phyloP scores from a whole-genome alignment of 1,140 invertebrate genomes.

The Drosophila quadrilineata region DNA sequence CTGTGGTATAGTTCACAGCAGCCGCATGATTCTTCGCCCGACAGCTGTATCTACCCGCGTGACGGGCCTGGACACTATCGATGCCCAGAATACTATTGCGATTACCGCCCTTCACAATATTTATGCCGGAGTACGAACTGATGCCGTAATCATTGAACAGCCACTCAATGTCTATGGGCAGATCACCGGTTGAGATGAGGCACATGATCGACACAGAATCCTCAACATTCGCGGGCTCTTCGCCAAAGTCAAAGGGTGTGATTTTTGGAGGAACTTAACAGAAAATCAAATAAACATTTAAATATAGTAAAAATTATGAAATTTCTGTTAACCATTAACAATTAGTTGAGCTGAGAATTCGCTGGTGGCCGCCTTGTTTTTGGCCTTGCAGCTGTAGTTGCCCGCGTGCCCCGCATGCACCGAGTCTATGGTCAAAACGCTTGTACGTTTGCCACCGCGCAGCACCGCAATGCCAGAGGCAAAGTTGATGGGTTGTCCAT shows the following conservation, averaged over 20 bases:
- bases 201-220: slow-evolving; percentile 89
- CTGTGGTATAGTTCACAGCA: slow-evolving; percentile 86
- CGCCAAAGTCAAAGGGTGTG: slow-evolving; percentile 86
- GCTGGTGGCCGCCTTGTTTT: slow-evolving; percentile 88
- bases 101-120: slow-evolving; percentile 88
- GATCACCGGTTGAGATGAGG: slow-evolving; percentile 89
- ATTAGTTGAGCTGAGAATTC: slow-evolving; percentile 85
- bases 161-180: slow-evolving; percentile 89
- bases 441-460: slow-evolving; percentile 82
- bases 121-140: slow-evolving; percentile 86
- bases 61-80: slow-evolving; percentile 87
- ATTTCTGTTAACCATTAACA: slow-evolving; percentile 86
- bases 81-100: slow-evolving; percentile 90
- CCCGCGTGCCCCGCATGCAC: slow-evolving; percentile 87
- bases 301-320: background rate
- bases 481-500: slow-evolving; percentile 82
- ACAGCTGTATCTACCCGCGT: slow-evolving; percentile 92
- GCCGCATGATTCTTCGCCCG: slow-evolving; percentile 89
- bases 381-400: slow-evolving; percentile 87
- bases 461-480: slow-evolving; percentile 67
- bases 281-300: slow-evolving; percentile 1
- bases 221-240: slow-evolving; percentile 90
- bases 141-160: slow-evolving; percentile 87
- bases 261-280: slow-evolving; percentile 64
- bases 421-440: slow-evolving; percentile 88